Evolutionary conservation across 2,888 invertebrate genomes (phyloP).

Genomic region (Sarcophaga subvicina): DNA sequence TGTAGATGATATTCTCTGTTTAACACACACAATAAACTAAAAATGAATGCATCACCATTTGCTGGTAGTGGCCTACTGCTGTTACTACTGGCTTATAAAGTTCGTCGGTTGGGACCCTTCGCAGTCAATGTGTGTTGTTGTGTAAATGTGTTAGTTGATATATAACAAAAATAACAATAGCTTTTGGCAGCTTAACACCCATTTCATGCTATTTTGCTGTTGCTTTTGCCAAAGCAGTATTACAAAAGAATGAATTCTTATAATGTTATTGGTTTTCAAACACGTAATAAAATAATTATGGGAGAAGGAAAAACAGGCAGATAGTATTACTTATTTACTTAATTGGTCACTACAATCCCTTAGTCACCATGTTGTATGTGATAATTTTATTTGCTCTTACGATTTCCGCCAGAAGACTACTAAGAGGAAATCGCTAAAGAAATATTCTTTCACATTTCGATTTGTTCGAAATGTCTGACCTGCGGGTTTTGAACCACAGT

Average conservation of each 20-base stretch:
- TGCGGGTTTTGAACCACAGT: too few species aligned
- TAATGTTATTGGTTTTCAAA: too few species aligned
- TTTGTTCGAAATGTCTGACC: too few species aligned
- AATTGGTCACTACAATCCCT: too few species aligned
- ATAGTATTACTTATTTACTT: too few species aligned
- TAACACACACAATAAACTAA: slow-evolving; percentile 56
- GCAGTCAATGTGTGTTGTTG: slow-evolving; percentile 3
- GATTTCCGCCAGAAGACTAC: too few species aligned
- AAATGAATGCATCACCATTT: slow-evolving; percentile 58
- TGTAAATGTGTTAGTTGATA: slow-evolving; percentile 30
- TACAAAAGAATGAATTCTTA: slow-evolving; percentile 20
- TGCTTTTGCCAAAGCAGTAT: slow-evolving; percentile 10
- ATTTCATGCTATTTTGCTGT: slow-evolving; percentile 34
- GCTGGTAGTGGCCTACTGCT: slow-evolving; percentile 57
- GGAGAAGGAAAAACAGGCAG: too few species aligned
- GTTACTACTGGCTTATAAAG: slow-evolving; percentile 33
- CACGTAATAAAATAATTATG: too few species aligned
- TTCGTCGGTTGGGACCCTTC: slow-evolving; percentile 25
- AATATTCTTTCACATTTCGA: too few species aligned
- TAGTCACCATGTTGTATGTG: too few species aligned
- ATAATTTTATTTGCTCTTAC: too few species aligned
- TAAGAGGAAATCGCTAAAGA: too few species aligned
- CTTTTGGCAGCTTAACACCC: slow-evolving; percentile 57
- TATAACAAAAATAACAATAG: slow-evolving; percentile 30
- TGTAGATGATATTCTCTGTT: slow-evolving; percentile 20